These are phyloP conservation scores for Leptinotarsa defecta DNA, from an alignment of 1,140 invertebrate species.

Conservation along the genomic window DNA sequence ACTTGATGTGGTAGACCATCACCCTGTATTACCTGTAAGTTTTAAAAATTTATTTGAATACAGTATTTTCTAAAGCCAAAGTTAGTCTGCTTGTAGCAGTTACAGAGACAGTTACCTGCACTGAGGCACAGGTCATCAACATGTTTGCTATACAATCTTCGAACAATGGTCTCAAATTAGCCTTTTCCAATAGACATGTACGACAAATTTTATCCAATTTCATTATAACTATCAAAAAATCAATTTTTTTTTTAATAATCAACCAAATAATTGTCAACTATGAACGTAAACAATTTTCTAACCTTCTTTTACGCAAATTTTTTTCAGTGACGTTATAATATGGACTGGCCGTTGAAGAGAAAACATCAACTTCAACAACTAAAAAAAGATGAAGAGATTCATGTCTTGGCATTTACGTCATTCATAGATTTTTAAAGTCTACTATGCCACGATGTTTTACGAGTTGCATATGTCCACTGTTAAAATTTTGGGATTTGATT, in stretches of 20 bases:
- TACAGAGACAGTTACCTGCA: conserved; percentile 43
- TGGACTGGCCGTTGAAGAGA: too few relatives aligned
- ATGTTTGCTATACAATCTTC: conserved; percentile 53
- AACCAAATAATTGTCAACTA: not conserved
- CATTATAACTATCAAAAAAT: conserved; percentile 33
- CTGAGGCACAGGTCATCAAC: conserved; percentile 53
- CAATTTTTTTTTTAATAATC: too few relatives aligned
- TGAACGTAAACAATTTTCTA: not conserved
- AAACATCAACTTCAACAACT: too few relatives aligned
- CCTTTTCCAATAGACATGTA: conserved; percentile 52
- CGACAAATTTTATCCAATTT: conserved; percentile 54
- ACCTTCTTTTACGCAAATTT: not conserved
- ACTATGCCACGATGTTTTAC: too few relatives aligned
- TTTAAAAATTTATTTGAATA: not conserved
- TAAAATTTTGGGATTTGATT: too few relatives aligned
- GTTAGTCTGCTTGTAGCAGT: too few relatives aligned
- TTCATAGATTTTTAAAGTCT: too few relatives aligned
- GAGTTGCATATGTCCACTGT: too few relatives aligned
- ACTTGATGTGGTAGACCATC: conserved; percentile 54
- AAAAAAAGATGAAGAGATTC: too few relatives aligned
- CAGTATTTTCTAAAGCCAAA: too few relatives aligned
- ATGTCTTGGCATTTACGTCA: too few relatives aligned
- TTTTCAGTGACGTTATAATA: not conserved
- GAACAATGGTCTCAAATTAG: conserved; percentile 49
- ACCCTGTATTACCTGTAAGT: conserved; percentile 51